Percentiles rank a stretch among this genome's conserved stretches.
Evolutionary conservation across 2,797 vertebrate species (phyloP).

Genomic region (Phrynocephalus guinanensis): DNA sequence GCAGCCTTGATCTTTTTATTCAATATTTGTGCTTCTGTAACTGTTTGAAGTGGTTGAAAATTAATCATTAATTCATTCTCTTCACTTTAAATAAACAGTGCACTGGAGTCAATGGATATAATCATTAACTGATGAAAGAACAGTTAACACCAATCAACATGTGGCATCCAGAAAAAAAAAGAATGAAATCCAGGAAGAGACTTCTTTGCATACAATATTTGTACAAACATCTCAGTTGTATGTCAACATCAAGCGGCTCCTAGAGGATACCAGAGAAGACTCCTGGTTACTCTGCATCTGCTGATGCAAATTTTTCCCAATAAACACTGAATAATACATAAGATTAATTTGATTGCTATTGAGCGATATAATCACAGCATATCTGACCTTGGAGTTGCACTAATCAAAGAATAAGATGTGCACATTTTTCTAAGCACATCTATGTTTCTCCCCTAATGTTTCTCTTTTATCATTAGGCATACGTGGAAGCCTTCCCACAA

Average conservation of each 20-base stretch:
- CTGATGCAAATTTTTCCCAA: slow-evolving; percentile 69
- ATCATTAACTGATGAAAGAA: slow-evolving; percentile 18
- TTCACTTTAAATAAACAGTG: slow-evolving; percentile 25
- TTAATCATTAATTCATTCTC: slow-evolving; percentile 46
- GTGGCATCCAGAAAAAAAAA: neutral
- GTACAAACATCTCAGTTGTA: slow-evolving; percentile 23
- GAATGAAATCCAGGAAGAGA: slow-evolving; percentile 13
- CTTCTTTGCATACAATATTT: slow-evolving; percentile 37
- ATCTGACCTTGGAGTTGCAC: slow-evolving; percentile 68
- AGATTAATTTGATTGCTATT: slow-evolving; percentile 74
- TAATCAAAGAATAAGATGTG: slow-evolving; percentile 65
- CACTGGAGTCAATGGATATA: neutral
- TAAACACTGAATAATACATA: slow-evolving; percentile 77
- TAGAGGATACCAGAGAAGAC: slow-evolving; percentile 65
- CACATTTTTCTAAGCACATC: slow-evolving; percentile 49
- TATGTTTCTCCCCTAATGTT: slow-evolving; percentile 25
- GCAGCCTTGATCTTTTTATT: neutral
- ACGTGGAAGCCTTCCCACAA: too few species aligned
- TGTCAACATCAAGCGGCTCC: slow-evolving; percentile 57
- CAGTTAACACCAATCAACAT: slow-evolving; percentile 13
- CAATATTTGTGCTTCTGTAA: neutral
- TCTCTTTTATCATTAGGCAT: neutral
- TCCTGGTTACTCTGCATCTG: slow-evolving; percentile 57
- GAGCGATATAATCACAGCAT: slow-evolving; percentile 60
- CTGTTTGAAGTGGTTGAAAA: slow-evolving; percentile 5